phyloP scores from a whole-genome alignment of 2,888 invertebrate genomes.

The Ophraella communa region DNA sequence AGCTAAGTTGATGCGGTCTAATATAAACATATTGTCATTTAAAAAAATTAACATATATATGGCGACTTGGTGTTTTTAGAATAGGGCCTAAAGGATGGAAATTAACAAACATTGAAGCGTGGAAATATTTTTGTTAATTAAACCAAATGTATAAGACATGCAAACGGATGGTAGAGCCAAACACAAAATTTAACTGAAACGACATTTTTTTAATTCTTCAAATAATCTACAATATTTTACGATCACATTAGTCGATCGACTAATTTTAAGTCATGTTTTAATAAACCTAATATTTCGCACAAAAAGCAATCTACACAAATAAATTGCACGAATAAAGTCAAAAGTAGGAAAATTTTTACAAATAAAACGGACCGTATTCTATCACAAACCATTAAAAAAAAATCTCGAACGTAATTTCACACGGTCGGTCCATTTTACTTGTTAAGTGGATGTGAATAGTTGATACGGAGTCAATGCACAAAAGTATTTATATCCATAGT shows the following conservation, averaged over 20 bases:
- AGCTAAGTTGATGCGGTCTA: no score
- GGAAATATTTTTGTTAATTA: no score
- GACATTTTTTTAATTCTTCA: background rate
- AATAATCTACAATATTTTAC: background rate
- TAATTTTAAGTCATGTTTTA: slow-evolving; percentile 3
- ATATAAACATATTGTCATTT: no score
- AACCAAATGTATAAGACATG: background rate
- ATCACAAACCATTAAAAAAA: background rate
- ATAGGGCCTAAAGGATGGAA: no score
- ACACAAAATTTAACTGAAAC: background rate
- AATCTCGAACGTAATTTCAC: slow-evolving; percentile 12
- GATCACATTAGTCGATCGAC: background rate
- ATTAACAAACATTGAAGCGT: no score
- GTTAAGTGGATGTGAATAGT: background rate
- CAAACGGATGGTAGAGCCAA: background rate
- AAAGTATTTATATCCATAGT: background rate
- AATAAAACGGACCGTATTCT: slow-evolving; percentile 10
- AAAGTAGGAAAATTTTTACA: background rate
- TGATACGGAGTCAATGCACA: background rate
- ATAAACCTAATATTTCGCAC: slow-evolving; percentile 45
- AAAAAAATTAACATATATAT: no score
- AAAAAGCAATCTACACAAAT: slow-evolving; percentile 50
- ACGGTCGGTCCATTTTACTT: slow-evolving; percentile 10
- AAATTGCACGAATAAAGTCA: slow-evolving; percentile 28
- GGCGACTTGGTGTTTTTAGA: no score